phyloP scores from a whole-genome alignment of 2,797 vertebrate species.

The Lutjanus argentimaculatus region DNA sequence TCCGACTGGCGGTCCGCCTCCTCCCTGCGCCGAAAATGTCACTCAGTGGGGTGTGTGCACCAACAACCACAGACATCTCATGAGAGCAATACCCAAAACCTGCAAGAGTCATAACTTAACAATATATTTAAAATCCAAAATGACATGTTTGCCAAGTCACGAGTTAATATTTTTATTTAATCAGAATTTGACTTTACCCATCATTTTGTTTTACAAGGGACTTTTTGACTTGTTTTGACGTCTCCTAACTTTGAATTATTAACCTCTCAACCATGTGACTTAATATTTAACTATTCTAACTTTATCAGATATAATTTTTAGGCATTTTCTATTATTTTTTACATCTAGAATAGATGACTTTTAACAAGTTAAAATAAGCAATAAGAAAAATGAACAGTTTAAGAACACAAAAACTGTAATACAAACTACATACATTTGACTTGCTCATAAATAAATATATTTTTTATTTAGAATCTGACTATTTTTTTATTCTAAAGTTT shows the following conservation, averaged over 20 bases:
- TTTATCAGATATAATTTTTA: too few species aligned
- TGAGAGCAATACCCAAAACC: background rate
- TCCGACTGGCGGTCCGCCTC: slow-evolving; percentile 58
- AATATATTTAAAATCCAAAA: background rate
- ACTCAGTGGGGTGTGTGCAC: background rate
- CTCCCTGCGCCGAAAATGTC: slow-evolving; percentile 40
- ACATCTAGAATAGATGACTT: too few species aligned
- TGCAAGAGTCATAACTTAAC: background rate
- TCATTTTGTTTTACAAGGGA: background rate
- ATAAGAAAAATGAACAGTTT: too few species aligned
- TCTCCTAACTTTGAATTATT: background rate
- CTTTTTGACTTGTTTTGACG: background rate
- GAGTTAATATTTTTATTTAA: background rate
- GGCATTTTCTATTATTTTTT: too few species aligned
- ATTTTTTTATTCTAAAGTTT: background rate
- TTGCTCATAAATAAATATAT: too few species aligned
- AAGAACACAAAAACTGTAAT: too few species aligned
- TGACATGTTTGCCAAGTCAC: background rate
- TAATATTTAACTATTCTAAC: too few species aligned
- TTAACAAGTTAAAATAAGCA: too few species aligned
- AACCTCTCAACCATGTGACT: too few species aligned
- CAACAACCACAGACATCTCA: background rate
- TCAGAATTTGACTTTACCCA: background rate
- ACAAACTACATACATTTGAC: too few species aligned
- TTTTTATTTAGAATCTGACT: too few species aligned